A percentile compares a stretch with the other conserved stretches of the same genome.
Conservation (phyloP, 35 echinoderm and acorn worm species). For the Amphiura filiformis region DNA sequence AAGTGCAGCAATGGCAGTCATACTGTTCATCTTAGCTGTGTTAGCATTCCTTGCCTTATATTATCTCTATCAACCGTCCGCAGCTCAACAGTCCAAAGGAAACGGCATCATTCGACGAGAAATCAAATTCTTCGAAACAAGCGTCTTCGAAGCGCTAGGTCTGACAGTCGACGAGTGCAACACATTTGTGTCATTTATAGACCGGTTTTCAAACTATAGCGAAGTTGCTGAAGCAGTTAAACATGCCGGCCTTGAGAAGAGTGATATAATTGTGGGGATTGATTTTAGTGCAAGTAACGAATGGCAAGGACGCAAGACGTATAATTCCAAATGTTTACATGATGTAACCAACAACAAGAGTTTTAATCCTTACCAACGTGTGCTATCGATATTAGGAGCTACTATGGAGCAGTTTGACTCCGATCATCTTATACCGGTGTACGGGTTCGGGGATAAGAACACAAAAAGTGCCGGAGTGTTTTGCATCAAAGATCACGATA, state of each 20-base stretch:
- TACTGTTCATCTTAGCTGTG: slow-evolving; percentile 66
- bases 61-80: slow-evolving; percentile 51
- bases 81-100: slow-evolving; percentile 22
- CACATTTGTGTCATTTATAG: slow-evolving; percentile 80
- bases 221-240: slow-evolving; percentile 85
- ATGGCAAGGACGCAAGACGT: slow-evolving; percentile 89
- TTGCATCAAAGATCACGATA: slow-evolving; percentile 39
- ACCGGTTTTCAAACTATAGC: slow-evolving; percentile 74
- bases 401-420: slow-evolving; percentile 95
- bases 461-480: slow-evolving; percentile 61
- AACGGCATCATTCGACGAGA: slow-evolving; percentile 37
- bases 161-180: slow-evolving; percentile 72
- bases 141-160: slow-evolving; percentile 84
- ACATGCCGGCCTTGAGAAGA: slow-evolving; percentile 68
- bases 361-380: slow-evolving; percentile 92
- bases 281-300: slow-evolving; percentile 99
- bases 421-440: slow-evolving; percentile 83
- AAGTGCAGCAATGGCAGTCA: slow-evolving; percentile 53
- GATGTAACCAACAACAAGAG: slow-evolving; percentile 68
- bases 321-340: slow-evolving; percentile 62
- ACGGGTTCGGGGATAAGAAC: slow-evolving; percentile 80
- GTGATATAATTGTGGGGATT: slow-evolving; percentile 89
- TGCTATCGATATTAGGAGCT: slow-evolving; percentile 76
- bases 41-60: slow-evolving; percentile 61
- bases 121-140: slow-evolving; percentile 49